These are phyloP conservation scores for Chloroclysta siterata DNA, from an alignment of 2,888 invertebrate species.

Conservation along the genomic window DNA sequence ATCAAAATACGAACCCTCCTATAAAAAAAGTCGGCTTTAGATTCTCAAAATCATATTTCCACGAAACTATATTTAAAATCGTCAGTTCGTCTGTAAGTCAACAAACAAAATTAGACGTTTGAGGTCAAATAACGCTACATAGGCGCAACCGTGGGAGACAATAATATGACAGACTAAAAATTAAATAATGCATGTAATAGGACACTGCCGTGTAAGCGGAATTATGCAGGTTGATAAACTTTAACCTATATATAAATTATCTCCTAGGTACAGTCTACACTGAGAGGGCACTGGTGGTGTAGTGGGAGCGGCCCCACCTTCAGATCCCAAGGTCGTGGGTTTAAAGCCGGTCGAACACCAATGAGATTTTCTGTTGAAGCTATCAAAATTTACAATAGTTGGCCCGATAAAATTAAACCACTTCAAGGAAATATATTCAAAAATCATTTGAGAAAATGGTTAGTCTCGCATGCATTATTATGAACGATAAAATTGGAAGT, in stretches of 20 bases:
- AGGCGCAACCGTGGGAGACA: conserved; percentile 27
- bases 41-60: conserved; percentile 13
- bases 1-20: not conserved
- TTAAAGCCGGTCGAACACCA: no score
- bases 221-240: conserved; percentile 25
- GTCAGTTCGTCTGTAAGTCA: conserved; percentile 10
- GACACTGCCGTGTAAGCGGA: conserved; percentile 14
- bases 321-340: no score
- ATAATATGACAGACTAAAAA: conserved; percentile 16
- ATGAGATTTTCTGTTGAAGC: no score
- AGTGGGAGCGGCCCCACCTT: no score
- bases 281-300: no score
- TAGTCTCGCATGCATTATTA: no score
- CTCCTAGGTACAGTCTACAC: no score
- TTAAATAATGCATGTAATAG: conserved; percentile 14
- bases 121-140: conserved; percentile 23
- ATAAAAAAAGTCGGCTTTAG: conserved; percentile 5
- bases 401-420: no score
- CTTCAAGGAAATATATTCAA: no score
- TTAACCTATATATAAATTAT: conserved; percentile 10
- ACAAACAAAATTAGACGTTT: conserved; percentile 19
- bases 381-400: no score
- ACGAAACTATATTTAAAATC: conserved; percentile 14
- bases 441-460: no score
- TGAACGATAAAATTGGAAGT: no score